Evolutionary conservation across 2,113 vertebrate species (phyloP).

Genomic region (Neogale vison): DNA sequence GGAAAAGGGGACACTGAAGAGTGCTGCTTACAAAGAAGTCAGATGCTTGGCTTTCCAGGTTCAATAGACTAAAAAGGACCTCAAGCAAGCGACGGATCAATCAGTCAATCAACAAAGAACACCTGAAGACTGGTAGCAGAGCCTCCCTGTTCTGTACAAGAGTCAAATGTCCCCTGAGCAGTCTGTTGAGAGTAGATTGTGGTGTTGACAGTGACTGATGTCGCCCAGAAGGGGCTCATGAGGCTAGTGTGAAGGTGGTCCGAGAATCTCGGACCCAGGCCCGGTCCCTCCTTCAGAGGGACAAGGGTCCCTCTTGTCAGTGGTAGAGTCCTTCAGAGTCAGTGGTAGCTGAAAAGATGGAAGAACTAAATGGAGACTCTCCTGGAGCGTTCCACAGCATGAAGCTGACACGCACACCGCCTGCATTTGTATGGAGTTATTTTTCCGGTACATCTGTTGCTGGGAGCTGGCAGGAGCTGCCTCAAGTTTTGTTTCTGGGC

Average conservation of each 20-base stretch:
- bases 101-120: too few species aligned
- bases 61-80: neutral
- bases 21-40: neutral
- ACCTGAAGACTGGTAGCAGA: neutral
- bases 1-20: neutral
- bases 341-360: neutral
- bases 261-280: neutral
- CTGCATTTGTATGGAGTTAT: neutral
- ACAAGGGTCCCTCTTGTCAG: too few species aligned
- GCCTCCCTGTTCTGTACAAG: neutral
- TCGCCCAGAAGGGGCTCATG: neutral
- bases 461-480: neutral
- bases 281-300: neutral
- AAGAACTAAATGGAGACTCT: neutral
- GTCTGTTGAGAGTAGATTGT: neutral
- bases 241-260: neutral
- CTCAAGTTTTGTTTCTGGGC: neutral
- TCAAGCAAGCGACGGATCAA: too few species aligned
- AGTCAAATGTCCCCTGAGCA: neutral
- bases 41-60: neutral
- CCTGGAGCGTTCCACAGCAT: neutral
- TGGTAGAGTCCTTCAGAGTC: neutral
- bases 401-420: neutral
- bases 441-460: neutral
- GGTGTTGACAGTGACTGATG: neutral